Evolutionary conservation across 2,113 vertebrate species (phyloP).

Genomic region (Triplophysa tibetana): DNA sequence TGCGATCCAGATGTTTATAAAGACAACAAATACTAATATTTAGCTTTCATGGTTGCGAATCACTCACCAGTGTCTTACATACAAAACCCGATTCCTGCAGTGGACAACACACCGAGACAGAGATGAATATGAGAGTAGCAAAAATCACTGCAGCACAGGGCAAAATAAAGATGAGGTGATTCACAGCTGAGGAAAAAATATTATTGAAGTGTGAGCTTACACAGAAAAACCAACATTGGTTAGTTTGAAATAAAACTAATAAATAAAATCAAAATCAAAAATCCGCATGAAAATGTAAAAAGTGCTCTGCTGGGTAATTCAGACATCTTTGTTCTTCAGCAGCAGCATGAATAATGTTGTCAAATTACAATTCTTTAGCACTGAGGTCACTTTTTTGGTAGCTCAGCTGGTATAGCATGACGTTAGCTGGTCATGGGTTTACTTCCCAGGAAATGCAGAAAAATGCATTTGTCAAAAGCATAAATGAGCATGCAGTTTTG

Average conservation of each 20-base stretch:
- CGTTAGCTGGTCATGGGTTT: too few species aligned
- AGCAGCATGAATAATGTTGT: not conserved
- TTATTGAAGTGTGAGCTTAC: not conserved
- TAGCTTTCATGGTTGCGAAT: not conserved
- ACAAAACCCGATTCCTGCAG: conserved; percentile 59
- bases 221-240: not conserved
- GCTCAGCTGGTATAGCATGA: too few species aligned
- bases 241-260: not conserved
- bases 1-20: not conserved
- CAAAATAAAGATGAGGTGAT: conserved; percentile 78
- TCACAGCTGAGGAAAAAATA: conserved; percentile 63
- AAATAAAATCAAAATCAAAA: not conserved
- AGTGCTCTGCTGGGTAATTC: not conserved
- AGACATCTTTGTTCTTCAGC: not conserved
- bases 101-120: conserved; percentile 73
- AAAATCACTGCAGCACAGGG: conserved; percentile 74
- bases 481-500: not conserved
- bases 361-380: too few species aligned
- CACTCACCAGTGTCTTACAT: conserved; percentile 74
- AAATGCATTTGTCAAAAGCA: not conserved
- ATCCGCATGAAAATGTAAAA: not conserved
- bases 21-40: not conserved
- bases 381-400: too few species aligned
- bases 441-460: too few species aligned
- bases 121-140: conserved; percentile 74